Evolutionary conservation across 2,797 vertebrate species (phyloP).

Genomic region (Betta splendens): DNA sequence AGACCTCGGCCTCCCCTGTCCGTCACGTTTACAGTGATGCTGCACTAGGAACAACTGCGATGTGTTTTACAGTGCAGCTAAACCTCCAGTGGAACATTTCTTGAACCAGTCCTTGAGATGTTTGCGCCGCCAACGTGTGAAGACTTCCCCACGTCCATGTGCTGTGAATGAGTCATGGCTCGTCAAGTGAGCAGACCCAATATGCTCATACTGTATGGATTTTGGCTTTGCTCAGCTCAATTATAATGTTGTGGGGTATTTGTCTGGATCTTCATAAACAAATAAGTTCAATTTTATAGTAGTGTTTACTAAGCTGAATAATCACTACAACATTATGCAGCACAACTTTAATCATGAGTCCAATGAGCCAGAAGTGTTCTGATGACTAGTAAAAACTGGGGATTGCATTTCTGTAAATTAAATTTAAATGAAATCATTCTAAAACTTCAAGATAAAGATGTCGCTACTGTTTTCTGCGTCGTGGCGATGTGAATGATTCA

Average conservation of each 20-base stretch:
- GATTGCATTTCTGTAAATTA: slow-evolving; percentile 7
- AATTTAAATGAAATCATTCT: too few species aligned
- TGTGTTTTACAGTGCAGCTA: neutral
- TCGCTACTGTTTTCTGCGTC: neutral
- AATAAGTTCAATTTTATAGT: slow-evolving; percentile 16
- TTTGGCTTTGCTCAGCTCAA: neutral
- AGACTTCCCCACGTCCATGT: slow-evolving; percentile 8
- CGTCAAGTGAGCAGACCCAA: too few species aligned
- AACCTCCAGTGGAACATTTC: slow-evolving; percentile 29
- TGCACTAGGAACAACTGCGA: too few species aligned
- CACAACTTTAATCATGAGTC: slow-evolving; percentile 16
- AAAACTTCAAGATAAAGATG: neutral
- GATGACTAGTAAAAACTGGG: slow-evolving; percentile 14
- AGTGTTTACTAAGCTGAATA: slow-evolving; percentile 33
- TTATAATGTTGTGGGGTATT: slow-evolving; percentile 7
- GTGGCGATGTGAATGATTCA: neutral
- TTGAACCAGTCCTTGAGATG: slow-evolving; percentile 35
- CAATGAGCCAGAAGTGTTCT: slow-evolving; percentile 22
- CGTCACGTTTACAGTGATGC: neutral
- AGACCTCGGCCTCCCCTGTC: neutral
- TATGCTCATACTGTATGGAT: neutral
- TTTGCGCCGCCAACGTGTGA: slow-evolving; percentile 44
- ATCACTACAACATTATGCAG: slow-evolving; percentile 26
- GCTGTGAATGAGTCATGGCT: slow-evolving; percentile 1
- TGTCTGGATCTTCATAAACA: slow-evolving; percentile 18